Base-by-base conservation (phyloP, 2,113 vertebrate genomes). In the Ornithorhynchus anatinus region DNA sequence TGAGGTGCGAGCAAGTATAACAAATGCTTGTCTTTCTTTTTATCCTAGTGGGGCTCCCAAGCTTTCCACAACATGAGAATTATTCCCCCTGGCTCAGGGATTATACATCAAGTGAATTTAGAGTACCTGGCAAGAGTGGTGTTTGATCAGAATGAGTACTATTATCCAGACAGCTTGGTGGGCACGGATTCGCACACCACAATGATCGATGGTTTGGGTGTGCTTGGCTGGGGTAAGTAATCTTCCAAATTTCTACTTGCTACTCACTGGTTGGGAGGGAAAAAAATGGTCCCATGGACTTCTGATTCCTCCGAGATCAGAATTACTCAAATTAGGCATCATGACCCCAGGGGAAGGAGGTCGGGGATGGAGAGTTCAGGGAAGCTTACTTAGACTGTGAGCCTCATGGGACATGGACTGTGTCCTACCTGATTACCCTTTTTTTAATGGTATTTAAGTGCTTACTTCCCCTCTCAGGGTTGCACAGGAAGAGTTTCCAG, bases 131-230 rank as follows among this genome's bases (percentile, higher is more conserved):
- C 97, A 36, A 89, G 95, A 77, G 97, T 99, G 43, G 96, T 99
- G 38, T 98, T 99, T 83, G 92, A 96, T 77, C 88, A 94, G 15
- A 90, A 96, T 19, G 96, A 93, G 11, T 95, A 88, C 78, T 96
- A 94, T 37, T 99, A 99, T 76, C 98, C 97, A 0, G 98, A 99
- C 86, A 99, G 98, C 3, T 92, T 99, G 36, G 97, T 99, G 86
- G 98, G 98, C 88, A 99, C 98, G 0, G 98, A 99, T 85, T 99
- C 97, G 0, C 98, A 99, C 89, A 99, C 98, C 15, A 99, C 98
- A 59, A 99, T 99, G 98, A 98, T 99, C 1, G 92, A 99, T 5
- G 98, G 97, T 19, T 93, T 99, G 72, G 98, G 98, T 1, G 92
- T 99, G 12, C 95, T 99, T 11, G 98, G 98, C 65, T 99, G 97